Percentiles rank a stretch among this genome's conserved stretches.
Conservation (phyloP, 2,113 vertebrate genomes). For the Strix aluco region DNA sequence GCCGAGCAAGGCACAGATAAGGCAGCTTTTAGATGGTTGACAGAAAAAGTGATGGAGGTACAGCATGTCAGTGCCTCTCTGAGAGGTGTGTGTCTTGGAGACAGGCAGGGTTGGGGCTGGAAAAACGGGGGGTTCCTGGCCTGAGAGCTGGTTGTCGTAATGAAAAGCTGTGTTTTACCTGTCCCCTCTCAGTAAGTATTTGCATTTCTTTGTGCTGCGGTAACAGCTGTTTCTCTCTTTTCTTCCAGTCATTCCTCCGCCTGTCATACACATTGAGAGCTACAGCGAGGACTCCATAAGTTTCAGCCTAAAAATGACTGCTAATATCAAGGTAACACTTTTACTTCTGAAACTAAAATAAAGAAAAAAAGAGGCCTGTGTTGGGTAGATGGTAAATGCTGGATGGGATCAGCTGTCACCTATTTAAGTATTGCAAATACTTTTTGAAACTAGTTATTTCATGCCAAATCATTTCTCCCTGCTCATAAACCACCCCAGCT, state of each 20-base stretch:
- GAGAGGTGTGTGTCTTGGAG: rapidly evolving
- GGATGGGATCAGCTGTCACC: neutral
- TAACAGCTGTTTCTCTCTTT: neutral
- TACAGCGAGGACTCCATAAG: constrained; percentile 79
- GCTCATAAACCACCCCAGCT: neutral
- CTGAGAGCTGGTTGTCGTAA: neutral
- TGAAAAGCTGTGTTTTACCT: neutral
- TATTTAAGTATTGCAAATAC: neutral
- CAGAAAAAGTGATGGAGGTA: neutral
- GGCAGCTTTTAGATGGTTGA: neutral
- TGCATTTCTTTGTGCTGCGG: neutral
- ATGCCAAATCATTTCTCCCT: neutral
- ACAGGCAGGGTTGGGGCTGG: neutral
- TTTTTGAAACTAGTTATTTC: neutral
- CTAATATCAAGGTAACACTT: constrained; percentile 77
- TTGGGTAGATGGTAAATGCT: neutral
- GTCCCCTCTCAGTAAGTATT: neutral
- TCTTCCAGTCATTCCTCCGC: constrained; percentile 84
- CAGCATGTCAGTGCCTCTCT: neutral
- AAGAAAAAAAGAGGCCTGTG: neutral
- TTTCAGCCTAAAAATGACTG: constrained; percentile 83
- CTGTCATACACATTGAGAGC: constrained; percentile 81
- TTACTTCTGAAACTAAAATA: neutral
- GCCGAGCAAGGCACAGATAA: neutral
- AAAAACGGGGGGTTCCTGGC: neutral